A percentile compares a stretch with the other conserved stretches of the same genome.
These are phyloP conservation scores for Parnassius orleans DNA, from an alignment of 2,888 invertebrate species.

Conservation along the genomic window DNA sequence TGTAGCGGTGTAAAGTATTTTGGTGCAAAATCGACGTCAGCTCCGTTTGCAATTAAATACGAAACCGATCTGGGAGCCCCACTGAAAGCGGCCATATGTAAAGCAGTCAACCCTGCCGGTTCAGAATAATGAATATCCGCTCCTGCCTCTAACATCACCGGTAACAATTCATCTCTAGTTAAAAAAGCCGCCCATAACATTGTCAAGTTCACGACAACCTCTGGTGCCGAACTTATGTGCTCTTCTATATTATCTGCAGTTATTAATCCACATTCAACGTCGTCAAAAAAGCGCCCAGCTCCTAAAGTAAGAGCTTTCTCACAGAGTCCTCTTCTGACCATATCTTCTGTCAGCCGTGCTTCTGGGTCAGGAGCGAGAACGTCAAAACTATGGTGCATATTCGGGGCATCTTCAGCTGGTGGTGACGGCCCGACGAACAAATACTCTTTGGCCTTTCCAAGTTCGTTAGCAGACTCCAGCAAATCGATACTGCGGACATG, in stretches of 20 bases:
- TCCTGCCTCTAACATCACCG: conserved; percentile 83
- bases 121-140: conserved; percentile 87
- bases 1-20: conserved; percentile 91
- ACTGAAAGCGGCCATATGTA: conserved; percentile 89
- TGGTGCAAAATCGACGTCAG: conserved; percentile 85
- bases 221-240: conserved; percentile 82
- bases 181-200: conserved; percentile 88
- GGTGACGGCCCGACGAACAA: conserved; percentile 90
- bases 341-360: conserved; percentile 86
- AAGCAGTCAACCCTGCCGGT: conserved; percentile 86
- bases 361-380: conserved; percentile 84
- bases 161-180: conserved; percentile 85
- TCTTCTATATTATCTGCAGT: conserved; percentile 81
- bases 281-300: conserved; percentile 86
- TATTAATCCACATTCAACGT: conserved; percentile 86
- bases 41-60: conserved; percentile 85
- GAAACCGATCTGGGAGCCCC: conserved; percentile 86
- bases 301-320: conserved; percentile 86
- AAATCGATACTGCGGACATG: conserved; percentile 69
- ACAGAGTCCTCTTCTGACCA: conserved; percentile 84
- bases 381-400: conserved; percentile 89
- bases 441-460: conserved; percentile 84
- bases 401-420: conserved; percentile 89
- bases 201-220: conserved; percentile 86
- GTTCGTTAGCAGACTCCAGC: conserved; percentile 82